Evolutionary conservation across 64 coral and sea anemone genomes (phyloP), one percentile per base, ranked within the genome.

Genomic region (Acropora tenuis): DNA sequence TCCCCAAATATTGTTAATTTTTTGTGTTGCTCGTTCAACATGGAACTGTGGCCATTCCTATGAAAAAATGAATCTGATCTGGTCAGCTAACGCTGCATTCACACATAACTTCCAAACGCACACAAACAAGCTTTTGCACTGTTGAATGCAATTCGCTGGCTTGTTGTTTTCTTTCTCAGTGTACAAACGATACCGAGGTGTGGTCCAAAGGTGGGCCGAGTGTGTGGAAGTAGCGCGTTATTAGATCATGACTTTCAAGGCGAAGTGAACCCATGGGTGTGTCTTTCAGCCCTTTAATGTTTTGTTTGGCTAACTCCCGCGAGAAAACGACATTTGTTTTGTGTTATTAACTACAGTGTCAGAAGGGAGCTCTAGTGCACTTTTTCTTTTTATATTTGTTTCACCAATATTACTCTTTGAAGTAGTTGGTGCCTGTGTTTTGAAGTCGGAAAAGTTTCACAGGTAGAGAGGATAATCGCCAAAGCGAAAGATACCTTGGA

Each of bases 231-330:
- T 68, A 9, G 61, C 65, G 63, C 5, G 66, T 15, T 73, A 20
- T 85, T 67, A 85, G 82, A 72, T 85, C 82, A 85, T 20, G 61
- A 8, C 41, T 69, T 84, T 20, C 30, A 13, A 15, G 19, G 0
- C 18, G 80, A 83, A 65, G 59, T 40, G 5, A 84, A 7, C 15
- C 9, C 18, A 5, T 48, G 82, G 82, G 82, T 50, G 82, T 46
- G 82, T 61, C 63, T 85, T 71, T 1, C 46, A 71, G 11, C 60
- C 1, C 10, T 47, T 68, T 50, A 67, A 47, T 85, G 44, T 68
- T 71, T 50, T 72, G 66, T 72, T 47, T 44, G 65, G 6, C 18
- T 19, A 71, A 85, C 47, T 71, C 66, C 61, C 82, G 72, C 63
- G 72, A 85, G 49, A 61, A 69, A 48, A 71, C 8, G 45, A 13